These are phyloP conservation scores for Choloepus didactylus DNA, from an alignment of 2,797 vertebrate species.

Conservation along the genomic window DNA sequence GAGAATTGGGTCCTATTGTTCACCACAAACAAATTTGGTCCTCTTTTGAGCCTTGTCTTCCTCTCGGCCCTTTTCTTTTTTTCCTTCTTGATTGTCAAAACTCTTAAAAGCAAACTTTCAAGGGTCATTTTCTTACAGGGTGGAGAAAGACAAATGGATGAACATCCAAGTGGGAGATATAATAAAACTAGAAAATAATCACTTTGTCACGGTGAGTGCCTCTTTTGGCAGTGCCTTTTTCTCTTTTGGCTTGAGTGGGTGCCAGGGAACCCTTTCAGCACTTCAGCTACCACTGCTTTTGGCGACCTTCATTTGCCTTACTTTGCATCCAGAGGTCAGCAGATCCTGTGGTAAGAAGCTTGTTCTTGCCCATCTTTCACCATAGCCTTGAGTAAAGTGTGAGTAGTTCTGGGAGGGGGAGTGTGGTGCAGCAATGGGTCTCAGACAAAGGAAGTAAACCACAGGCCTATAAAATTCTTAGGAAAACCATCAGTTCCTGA, in stretches of 20 bases:
- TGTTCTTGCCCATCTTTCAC: not conserved
- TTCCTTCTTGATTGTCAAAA: constrained; percentile 36
- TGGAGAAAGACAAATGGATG: constrained; percentile 95
- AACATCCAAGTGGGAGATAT: constrained; percentile 97
- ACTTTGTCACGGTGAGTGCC: constrained; percentile 94
- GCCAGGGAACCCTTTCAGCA: not conserved
- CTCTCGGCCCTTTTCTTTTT: not conserved
- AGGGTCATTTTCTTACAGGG: constrained; percentile 87
- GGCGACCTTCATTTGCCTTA: not conserved
- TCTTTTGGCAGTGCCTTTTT: not conserved
- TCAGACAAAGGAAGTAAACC: constrained; percentile 38
- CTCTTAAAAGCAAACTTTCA: constrained; percentile 68
- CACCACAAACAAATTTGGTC: not conserved
- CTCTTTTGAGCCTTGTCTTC: constrained; percentile 11
- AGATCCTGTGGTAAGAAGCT: constrained; percentile 2
- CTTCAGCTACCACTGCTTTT: not conserved
- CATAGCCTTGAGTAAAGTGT: not conserved
- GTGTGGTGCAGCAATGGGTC: not conserved
- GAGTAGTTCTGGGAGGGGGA: not conserved
- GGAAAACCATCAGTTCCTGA: not conserved
- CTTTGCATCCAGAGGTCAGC: not conserved
- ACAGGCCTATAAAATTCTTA: constrained; percentile 12
- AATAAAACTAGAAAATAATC: constrained; percentile 95
- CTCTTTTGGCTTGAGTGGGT: not conserved
- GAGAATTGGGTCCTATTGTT: constrained; percentile 19